Conservation (phyloP, 2,888 invertebrate genomes). For the Steromphala cineraria region DNA sequence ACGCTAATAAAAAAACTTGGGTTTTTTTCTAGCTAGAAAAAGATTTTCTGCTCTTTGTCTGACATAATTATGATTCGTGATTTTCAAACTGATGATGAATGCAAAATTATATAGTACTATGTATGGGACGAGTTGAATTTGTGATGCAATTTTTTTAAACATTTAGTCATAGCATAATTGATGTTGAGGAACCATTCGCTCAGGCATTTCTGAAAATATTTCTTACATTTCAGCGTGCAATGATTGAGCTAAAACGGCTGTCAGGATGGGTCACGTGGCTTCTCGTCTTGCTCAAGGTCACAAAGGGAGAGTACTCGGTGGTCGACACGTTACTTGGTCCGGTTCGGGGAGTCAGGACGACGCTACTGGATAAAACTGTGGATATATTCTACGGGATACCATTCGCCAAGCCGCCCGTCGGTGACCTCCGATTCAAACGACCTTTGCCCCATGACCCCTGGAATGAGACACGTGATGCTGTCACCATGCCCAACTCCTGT, state of each 20-base stretch:
- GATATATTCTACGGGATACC: constrained; percentile 93
- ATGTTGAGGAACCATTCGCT: too few relatives aligned
- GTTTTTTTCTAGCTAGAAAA: too few relatives aligned
- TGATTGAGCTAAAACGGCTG: neutral
- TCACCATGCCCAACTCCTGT: constrained; percentile 88
- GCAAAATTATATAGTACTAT: too few relatives aligned
- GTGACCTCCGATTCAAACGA: constrained; percentile 86
- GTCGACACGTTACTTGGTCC: constrained; percentile 23
- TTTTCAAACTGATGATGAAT: too few relatives aligned
- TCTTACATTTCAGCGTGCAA: neutral
- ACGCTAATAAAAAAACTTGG: too few relatives aligned
- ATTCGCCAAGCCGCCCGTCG: constrained; percentile 92
- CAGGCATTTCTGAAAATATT: neutral
- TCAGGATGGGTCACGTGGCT: neutral
- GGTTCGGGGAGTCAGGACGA: constrained; percentile 30
- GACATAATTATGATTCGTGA: too few relatives aligned
- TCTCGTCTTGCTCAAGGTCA: neutral
- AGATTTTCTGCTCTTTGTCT: too few relatives aligned
- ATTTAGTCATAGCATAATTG: too few relatives aligned
- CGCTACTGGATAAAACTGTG: constrained; percentile 75
- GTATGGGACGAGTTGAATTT: too few relatives aligned
- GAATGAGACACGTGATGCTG: constrained; percentile 90
- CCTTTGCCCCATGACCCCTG: constrained; percentile 91
- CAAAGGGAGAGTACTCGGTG: neutral
- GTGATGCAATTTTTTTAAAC: too few relatives aligned